Evolutionary conservation across 2,113 vertebrate species (phyloP), one percentile per base, ranked within the genome.

Genomic region (Peromyscus leucopus): DNA sequence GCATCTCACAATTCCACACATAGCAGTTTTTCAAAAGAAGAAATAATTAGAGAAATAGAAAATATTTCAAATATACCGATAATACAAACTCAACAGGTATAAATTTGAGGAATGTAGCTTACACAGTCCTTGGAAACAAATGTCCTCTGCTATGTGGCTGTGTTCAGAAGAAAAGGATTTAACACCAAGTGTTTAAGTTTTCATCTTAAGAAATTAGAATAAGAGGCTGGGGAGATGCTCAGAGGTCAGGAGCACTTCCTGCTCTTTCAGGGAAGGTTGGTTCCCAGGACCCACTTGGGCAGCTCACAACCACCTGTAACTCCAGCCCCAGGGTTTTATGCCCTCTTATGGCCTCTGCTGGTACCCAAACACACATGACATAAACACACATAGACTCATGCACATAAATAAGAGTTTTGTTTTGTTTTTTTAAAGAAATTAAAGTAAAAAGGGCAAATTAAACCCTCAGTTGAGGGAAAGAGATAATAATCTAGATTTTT

Each of bases 51-150:
- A 42, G 21, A 93, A 71, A 2, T 82, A 92, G 13, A 67, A 96
- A 89, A 75, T 85, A 88, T 57, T 79, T 97, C 57, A 84, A 59
- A 69, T 7, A 51, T 15, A 97, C 59, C 84, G 12, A 65, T 55
- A 92, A 86, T 82, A 33, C 80, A 95, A 86, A 48, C 13, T 85
- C 72, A 90, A 15, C 16, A 17, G 7, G 46, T 95, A 75, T 67
- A 87, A 42, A 83, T 80, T 39, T 86, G 24, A 76, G 82, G 59
- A 67, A 59, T 82, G n/a, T 6, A 82, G 39, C 22, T 63, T 69
- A 80, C 48, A 87, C 0, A 59, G 19, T 72, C 55, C 57, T 93
- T 39, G 46, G 24, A 65, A 65, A 65, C 26, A 67, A 74, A 94
- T 65, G 5, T 76, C 57, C 93, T 76, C 61, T 79, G 87, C 85